Base-by-base conservation (phyloP, 2,797 vertebrate genomes). In the Neomorphus geoffroyi region DNA sequence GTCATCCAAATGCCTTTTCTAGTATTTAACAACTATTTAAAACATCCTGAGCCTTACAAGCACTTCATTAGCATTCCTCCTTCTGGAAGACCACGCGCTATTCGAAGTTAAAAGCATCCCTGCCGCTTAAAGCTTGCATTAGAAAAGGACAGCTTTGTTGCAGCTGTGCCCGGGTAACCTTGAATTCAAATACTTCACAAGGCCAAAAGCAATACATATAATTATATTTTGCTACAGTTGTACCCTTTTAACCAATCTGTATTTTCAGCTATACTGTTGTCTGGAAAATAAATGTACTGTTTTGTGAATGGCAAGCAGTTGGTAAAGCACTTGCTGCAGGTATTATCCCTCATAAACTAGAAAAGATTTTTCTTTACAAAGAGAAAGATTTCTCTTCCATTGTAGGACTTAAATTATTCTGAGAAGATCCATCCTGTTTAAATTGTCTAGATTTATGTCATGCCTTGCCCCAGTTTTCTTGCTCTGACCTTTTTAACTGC, bases 11-110 rank as follows among this genome's bases (percentile, higher is more conserved):
- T 53, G 51, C 12, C 51, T 81, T 96, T 96, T 87, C 56, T 93
- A 93, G 88, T 81, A 85, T 83, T 78, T 92, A 88, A 79, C 54
- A 89, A 53, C 18, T 62, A 85, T 94, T 96, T 90, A 43, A 93
- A 84, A n/a, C 48, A 88, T 86, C 86, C 88, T 17, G 48, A 90
- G 62, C 62, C 48, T 66, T 87, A 60, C 35, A 74, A 92, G 64
- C 35, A 16, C 80, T 96, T 94, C 79, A 75, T 73, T 80, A 92
- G 27, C 61, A n/a, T 87, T 93, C 35, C 64, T 78, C 21, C 50
- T 65, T 81, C 82, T 72, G 66, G 66, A 56, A 79, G 51, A 57
- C 51, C n/a, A 65, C 39, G 50, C 73, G 48, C 27, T 18, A 30
- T 85, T 85, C 54, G 73, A 82, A 81, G 71, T 48, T 71, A 80